Evolutionary conservation across 92 coral and sea anemone genomes (phyloP).

Genomic region (Hydrozoanthus gracilis): DNA sequence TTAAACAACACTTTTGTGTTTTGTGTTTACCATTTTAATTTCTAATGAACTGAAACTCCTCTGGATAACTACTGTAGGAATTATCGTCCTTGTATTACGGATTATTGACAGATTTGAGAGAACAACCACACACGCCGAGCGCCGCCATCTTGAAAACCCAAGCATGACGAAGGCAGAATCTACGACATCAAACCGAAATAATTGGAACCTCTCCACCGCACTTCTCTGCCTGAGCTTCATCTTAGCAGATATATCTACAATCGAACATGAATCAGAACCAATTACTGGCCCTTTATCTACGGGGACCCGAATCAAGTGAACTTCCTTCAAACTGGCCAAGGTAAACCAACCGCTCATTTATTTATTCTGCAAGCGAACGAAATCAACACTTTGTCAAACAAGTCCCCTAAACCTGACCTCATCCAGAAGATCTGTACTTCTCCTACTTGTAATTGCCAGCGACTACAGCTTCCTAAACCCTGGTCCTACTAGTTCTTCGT

Average conservation of each 20-base stretch:
- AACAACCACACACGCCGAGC: neutral
- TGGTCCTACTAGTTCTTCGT: too few relatives aligned
- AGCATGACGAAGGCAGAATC: neutral
- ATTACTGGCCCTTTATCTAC: conserved; percentile 1
- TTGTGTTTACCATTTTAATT: neutral
- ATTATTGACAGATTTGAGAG: neutral
- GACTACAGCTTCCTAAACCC: neutral
- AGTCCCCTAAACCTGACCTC: conserved; percentile 8
- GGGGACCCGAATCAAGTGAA: neutral
- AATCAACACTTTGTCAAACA: neutral
- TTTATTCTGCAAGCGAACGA: neutral
- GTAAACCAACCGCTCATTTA: neutral
- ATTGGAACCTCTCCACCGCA: neutral
- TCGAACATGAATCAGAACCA: neutral
- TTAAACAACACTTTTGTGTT: neutral
- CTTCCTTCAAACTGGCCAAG: conserved; percentile 16
- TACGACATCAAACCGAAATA: conserved; percentile 1
- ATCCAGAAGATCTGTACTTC: conserved; percentile 13
- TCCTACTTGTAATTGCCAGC: conserved; percentile 16
- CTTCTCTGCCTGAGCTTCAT: conserved; percentile 5
- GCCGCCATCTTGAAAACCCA: neutral
- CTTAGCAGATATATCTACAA: neutral
- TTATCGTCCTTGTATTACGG: neutral
- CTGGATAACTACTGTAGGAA: neutral
- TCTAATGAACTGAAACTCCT: neutral